Evolutionary conservation across 2,113 vertebrate genomes (phyloP), one percentile per base, ranked within the genome.

Genomic region (Hydrochoerus hydrochaeris): DNA sequence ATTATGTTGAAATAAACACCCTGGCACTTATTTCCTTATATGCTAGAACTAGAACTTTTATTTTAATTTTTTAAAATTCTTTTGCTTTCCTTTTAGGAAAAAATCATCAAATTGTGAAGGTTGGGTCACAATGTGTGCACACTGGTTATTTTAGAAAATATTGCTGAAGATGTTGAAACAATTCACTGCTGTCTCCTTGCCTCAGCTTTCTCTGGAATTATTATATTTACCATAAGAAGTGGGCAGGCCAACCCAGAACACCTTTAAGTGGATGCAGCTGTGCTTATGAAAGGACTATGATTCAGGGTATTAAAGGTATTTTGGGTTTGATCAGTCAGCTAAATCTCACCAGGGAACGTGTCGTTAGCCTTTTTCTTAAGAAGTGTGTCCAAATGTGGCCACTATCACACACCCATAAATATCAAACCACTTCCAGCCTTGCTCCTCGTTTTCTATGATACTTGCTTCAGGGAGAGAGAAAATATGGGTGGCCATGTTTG

Each of bases 311-410:
- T 12, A 58, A 35, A 87, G 35, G 17, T 65, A 57, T 54, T 95
- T 92, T 94, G 35, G 5, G 88, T 65, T 85, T 88, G 77, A 78
- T 60, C 57, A 84, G 38, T 91, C 49, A 88, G 63, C 67, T 95
- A 20, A 87, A 90, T 84, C 44, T 95, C 22, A 38, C 58, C 80
- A 65, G 84, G 85, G 30, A 92, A 17, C 58, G 32, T 17, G 41
- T 30, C n/a, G 10, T 73, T 49, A 80, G 57, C 35, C 52, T 32
- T 92, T 91, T 92, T 57, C 65, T 85, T 60, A 78, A 90, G 19
- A 80, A 94, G 9, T 86, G 46, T 80, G 28, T 49, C 84, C 9
- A 24, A 26, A 81, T 63, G 9, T 58, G 38, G 44, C 90, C 67
- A 52, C 12, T 13, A n/a, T 16, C 63, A 32, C 28, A 65, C 28